Conservation (phyloP, 2,888 invertebrate genomes). For the Drosophila atroscutellata region DNA sequence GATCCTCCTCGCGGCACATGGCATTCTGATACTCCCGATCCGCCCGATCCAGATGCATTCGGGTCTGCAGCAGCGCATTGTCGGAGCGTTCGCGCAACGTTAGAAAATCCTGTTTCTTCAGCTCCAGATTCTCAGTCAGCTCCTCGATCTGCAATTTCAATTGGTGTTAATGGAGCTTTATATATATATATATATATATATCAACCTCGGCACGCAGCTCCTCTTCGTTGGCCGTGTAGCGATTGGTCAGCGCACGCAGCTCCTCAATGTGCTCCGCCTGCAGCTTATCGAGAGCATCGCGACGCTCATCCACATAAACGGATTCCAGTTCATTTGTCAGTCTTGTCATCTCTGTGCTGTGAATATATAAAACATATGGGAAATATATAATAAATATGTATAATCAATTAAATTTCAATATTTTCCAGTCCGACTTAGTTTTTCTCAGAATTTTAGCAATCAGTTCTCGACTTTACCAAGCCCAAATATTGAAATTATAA, state of each 20-base stretch:
- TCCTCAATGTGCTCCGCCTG: conserved; percentile 87
- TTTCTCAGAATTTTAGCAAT: too few relatives aligned
- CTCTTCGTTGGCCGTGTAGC: conserved; percentile 87
- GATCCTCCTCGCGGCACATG: conserved; percentile 84
- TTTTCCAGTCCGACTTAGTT: too few relatives aligned
- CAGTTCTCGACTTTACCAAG: too few relatives aligned
- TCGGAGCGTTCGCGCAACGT: conserved; percentile 87
- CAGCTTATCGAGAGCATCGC: conserved; percentile 86
- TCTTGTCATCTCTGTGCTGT: conserved; percentile 87
- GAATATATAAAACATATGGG: too few relatives aligned
- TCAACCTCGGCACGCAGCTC: conserved; percentile 87
- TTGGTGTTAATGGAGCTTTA: not conserved
- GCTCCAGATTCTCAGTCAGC: conserved; percentile 88
- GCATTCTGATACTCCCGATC: conserved; percentile 85
- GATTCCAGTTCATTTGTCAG: conserved; percentile 88
- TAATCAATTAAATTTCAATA: too few relatives aligned
- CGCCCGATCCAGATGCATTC: conserved; percentile 85
- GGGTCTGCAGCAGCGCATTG: conserved; percentile 84
- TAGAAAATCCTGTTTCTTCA: conserved; percentile 79
- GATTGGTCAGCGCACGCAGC: conserved; percentile 86
- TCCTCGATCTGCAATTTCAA: conserved; percentile 87
- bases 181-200: too few relatives aligned
- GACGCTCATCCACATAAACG: conserved; percentile 87
- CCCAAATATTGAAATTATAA: too few relatives aligned
- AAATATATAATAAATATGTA: too few relatives aligned